These are phyloP conservation scores for Forbesichthys papilliferus DNA, from an alignment of 2,113 vertebrate species.

Conservation along the genomic window DNA sequence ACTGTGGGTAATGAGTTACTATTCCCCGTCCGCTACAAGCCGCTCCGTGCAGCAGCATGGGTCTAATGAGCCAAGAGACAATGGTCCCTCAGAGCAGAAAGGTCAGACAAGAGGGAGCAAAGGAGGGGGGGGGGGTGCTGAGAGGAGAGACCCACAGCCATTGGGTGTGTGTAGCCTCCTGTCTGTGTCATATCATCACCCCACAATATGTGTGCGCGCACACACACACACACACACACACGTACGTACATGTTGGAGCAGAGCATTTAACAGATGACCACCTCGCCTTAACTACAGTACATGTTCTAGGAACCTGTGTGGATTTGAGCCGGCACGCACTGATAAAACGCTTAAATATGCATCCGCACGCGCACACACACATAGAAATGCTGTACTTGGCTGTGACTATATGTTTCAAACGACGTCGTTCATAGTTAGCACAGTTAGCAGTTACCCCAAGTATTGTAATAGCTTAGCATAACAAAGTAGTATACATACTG, in stretches of 20 bases:
- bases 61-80: too few species aligned
- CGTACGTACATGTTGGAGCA: slow-evolving; percentile 7
- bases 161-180: slow-evolving; percentile 71
- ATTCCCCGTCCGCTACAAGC: slow-evolving; percentile 9
- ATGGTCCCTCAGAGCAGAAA: slow-evolving; percentile 32
- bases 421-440: too few species aligned
- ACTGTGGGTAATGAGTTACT: background rate
- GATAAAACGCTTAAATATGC: slow-evolving; percentile 51
- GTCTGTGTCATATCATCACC: slow-evolving; percentile 83
- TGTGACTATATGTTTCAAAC: too few species aligned
- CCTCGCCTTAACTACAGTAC: slow-evolving; percentile 26
- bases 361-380: too few species aligned
- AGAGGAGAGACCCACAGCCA: slow-evolving; percentile 53
- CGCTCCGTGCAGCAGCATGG: slow-evolving; percentile 19
- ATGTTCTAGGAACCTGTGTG: slow-evolving; percentile 25
- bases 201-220: slow-evolving; percentile 69
- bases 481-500: too few species aligned
- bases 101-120: slow-evolving; percentile 47
- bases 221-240: background rate
- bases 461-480: too few species aligned
- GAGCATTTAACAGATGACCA: slow-evolving; percentile 47
- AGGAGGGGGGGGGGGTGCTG: slow-evolving; percentile 29
- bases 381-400: too few species aligned
- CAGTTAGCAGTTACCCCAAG: too few species aligned
- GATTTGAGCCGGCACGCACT: slow-evolving; percentile 51